Conservation (phyloP, 2,113 vertebrate genomes). For the Bettongia penicillata region DNA sequence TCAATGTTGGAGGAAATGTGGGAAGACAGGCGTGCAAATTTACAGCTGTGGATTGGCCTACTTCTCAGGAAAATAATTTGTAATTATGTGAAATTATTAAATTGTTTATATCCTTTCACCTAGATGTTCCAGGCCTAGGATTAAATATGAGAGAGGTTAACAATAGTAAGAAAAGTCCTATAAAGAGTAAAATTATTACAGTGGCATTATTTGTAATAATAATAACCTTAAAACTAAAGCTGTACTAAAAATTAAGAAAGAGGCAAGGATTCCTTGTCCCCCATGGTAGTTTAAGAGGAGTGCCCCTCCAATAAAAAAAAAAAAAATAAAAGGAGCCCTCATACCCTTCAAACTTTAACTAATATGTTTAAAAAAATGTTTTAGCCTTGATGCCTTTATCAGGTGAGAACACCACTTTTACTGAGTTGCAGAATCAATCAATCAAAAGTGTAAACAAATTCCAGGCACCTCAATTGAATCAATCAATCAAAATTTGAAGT, state of each 20-base stretch:
- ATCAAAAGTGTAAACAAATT: neutral
- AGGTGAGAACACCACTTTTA: neutral
- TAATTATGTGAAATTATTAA: neutral
- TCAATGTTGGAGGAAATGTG: neutral
- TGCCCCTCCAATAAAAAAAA: neutral
- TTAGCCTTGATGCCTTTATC: neutral
- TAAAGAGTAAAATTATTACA: neutral
- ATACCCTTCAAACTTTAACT: neutral
- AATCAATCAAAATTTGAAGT: neutral
- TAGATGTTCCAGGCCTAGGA: neutral
- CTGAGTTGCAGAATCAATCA: neutral
- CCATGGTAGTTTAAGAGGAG: neutral
- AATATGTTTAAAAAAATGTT: neutral
- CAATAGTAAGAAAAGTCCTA: neutral
- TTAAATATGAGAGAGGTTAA: neutral
- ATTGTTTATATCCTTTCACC: neutral
- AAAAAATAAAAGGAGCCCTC: neutral
- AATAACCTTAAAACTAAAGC: neutral
- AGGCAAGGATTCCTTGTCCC: neutral
- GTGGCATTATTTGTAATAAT: neutral
- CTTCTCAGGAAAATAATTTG: neutral
- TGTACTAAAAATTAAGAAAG: neutral
- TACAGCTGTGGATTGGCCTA: neutral
- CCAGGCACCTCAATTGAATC: neutral
- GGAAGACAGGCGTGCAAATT: neutral